A percentile compares a stretch with the other conserved stretches of the same genome.
Conservation (phyloP, 1,140 invertebrate species). For the Temnothorax nylanderi region DNA sequence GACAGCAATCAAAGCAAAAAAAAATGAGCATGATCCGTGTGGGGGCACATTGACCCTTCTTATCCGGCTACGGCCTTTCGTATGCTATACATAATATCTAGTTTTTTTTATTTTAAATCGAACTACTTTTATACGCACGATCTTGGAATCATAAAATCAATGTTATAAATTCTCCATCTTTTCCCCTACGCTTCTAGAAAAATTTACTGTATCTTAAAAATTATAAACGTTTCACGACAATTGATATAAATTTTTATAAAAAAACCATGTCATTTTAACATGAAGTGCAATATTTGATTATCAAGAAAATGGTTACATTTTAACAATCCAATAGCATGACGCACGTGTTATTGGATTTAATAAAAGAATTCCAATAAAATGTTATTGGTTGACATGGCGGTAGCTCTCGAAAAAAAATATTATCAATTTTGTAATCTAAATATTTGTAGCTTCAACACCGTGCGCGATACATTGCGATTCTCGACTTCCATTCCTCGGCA, state of each 20-base stretch:
- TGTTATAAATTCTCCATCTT: neutral
- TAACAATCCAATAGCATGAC: neutral
- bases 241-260: neutral
- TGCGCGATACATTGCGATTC: neutral
- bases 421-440: slow-evolving; percentile 10
- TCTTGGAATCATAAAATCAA: neutral
- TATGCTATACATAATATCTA: neutral
- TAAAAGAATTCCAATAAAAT: neutral
- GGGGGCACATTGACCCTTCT: too few species aligned
- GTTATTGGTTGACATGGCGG: neutral
- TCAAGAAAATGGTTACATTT: neutral
- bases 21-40: too few species aligned
- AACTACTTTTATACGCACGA: neutral
- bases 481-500: neutral
- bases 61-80: too few species aligned
- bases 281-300: neutral
- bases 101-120: neutral
- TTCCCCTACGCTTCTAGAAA: neutral
- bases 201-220: neutral
- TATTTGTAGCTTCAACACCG: neutral
- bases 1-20: too few species aligned
- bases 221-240: neutral
- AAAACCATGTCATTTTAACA: neutral
- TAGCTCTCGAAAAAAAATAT: neutral
- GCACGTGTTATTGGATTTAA: neutral